Evolutionary conservation across 1,140 invertebrate genomes (phyloP), one percentile per base, ranked within the genome.

Genomic region (Heliconius himera): DNA sequence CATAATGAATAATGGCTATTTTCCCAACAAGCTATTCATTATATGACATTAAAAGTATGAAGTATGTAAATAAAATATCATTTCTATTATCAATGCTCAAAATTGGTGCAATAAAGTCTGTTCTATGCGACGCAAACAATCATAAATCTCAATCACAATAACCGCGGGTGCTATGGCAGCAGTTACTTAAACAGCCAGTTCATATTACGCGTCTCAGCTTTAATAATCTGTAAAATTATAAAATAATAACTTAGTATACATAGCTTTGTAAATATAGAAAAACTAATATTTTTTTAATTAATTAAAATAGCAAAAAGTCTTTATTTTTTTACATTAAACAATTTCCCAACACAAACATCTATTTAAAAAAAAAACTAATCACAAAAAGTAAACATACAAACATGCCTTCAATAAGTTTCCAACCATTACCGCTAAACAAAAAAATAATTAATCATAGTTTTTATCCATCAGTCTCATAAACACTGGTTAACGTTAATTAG

Each of bases 71-170:
- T 18, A 66, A 75, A 75, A 75, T 75, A 16, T 46, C 9, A 46
- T 46, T 51, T 75, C 54, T 66, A 66, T 66, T 66, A 75, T 26
- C 74, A 75, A 75, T 60, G 33, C 9, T 60, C 18, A 60, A 38
- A 74, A 38, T 75, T 22, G 20, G 66, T 54, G 56, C 54, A 38
- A 75, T 75, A 66, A 75, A 75, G 46, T 46, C 74, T 75, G 29
- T 75, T 66, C 54, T 66, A 33, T 13, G 56, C 74, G 66, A 74
- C 33, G 51, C 36, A 4, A 74, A 46, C 29, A 26, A 13, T 66
- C 74, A 75, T 75, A 75, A 75, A 75, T 75, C 33, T 41, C 74
- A 75, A 66, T 75, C 74, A 75, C 49, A 74, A 4, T 74, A 22
- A 75, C 33, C 22, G n/a, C 74, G 33, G 26, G 46, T 60, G 9